Evolutionary conservation across 2,888 invertebrate species (phyloP).

Genomic region (Stenichneumon culpator): DNA sequence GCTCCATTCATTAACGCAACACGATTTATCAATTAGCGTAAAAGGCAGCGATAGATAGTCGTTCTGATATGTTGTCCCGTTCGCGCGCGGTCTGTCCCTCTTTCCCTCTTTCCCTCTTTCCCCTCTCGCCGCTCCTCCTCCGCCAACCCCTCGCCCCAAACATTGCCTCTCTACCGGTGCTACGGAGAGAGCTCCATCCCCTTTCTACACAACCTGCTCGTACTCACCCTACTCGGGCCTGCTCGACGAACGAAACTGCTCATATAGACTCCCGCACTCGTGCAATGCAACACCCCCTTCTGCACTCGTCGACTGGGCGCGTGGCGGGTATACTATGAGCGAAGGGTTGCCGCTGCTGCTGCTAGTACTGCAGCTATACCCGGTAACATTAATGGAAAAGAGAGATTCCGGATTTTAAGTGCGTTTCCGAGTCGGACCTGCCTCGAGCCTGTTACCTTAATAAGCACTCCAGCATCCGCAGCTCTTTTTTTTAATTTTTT

Average conservation of each 20-base stretch:
- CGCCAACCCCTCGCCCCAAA: slow-evolving; percentile 47
- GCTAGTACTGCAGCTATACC: slow-evolving; percentile 50
- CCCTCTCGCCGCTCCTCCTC: slow-evolving; percentile 7
- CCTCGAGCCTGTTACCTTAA: slow-evolving; percentile 63
- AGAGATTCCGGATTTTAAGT: slow-evolving; percentile 83
- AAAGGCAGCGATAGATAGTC: slow-evolving; percentile 85
- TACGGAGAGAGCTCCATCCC: slow-evolving; percentile 43
- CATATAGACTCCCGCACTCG: slow-evolving; percentile 34
- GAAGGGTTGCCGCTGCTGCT: slow-evolving; percentile 73
- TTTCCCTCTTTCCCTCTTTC: slow-evolving; percentile 22
- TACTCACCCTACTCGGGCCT: slow-evolving; percentile 21
- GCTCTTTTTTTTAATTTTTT: slow-evolving; percentile 16
- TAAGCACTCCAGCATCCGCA: slow-evolving; percentile 58
- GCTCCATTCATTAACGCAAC: slow-evolving; percentile 85
- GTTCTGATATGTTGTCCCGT: slow-evolving; percentile 82
- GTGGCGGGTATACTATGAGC: slow-evolving; percentile 72
- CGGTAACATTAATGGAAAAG: slow-evolving; percentile 82
- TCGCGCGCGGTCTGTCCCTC: slow-evolving; percentile 62
- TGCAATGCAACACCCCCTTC: slow-evolving; percentile 43
- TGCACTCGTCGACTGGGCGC: slow-evolving; percentile 43
- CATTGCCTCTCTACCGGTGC: slow-evolving; percentile 62
- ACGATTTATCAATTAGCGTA: slow-evolving; percentile 85
- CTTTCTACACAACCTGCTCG: slow-evolving; percentile 44
- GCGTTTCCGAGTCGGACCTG: slow-evolving; percentile 79
- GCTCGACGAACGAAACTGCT: slow-evolving; percentile 34